Base-by-base conservation (phyloP, 1,140 invertebrate species). In the Dreissena rostriformis region DNA sequence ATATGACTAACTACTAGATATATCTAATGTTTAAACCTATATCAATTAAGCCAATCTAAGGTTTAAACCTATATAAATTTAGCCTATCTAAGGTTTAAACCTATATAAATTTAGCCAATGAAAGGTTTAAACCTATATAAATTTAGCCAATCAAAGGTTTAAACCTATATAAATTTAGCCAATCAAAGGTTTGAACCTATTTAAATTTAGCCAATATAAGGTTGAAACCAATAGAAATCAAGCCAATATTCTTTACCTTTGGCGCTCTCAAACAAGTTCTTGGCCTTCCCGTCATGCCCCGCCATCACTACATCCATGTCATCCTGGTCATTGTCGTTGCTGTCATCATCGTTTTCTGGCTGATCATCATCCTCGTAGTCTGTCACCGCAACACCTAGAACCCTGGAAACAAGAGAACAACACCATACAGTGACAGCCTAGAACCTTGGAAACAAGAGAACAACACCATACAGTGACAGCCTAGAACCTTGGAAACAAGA, bases 221-320 rank as follows among this genome's bases (percentile, higher is more conserved):
- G n/a, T n/a, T n/a, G n/a, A n/a, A n/a, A n/a, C 39, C 8, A 2
- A 39, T 8, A 39, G 2, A 61, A 2, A 6, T 6, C 12, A 61
- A 61, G 57, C 57, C 57, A 19, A 19, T 61, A 12, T 61, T 39
- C 1, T 68, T 1, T 6, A 81, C 81, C 81, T 76, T 83, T 83
- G 57, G 81, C 73, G 70, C 81, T 75, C n/a, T 71, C 67, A 24
- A 83, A 75, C 22, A 83, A 61, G 29, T 76, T 83, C 39, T 75
- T 83, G 19, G 52, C 53, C 22, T 65, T 52, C 12, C 51, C 66
- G 17, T 49, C 61, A 39, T 6, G 26, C 8, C 65, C 68, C 5
- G 24, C 29, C 22, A 52, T 52, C 4, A 10, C 14, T 4, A 24
- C 26, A n/a, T 55, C 52, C 49, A 28, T 14, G 17, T 76, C 73